A percentile compares a stretch with the other conserved stretches of the same genome.
Conservation (phyloP, 2,113 vertebrate species). For the Anser cygnoides region DNA sequence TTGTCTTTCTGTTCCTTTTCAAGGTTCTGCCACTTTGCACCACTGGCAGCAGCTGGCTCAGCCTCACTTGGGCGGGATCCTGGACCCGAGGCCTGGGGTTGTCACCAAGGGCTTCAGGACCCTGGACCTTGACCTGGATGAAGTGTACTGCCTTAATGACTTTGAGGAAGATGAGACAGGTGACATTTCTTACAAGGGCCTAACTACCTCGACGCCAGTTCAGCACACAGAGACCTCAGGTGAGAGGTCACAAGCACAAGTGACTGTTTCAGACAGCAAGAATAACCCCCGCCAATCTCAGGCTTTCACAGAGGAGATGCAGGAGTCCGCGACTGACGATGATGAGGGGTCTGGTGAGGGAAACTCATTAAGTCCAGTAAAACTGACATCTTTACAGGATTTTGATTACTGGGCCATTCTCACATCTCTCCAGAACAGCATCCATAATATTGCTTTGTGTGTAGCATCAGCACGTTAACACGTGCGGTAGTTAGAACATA, state of each 20-base stretch:
- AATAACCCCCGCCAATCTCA: slow-evolving; percentile 80
- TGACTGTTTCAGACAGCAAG: slow-evolving; percentile 84
- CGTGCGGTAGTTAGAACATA: slow-evolving; percentile 45
- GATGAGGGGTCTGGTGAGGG: slow-evolving; percentile 96
- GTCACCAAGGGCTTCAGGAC: slow-evolving; percentile 97
- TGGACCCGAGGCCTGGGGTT: slow-evolving; percentile 93
- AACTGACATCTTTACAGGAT: slow-evolving; percentile 77
- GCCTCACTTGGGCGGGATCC: slow-evolving; percentile 93
- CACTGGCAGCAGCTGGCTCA: slow-evolving; percentile 99
- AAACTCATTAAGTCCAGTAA: slow-evolving; percentile 82
- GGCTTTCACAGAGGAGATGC: slow-evolving; percentile 86
- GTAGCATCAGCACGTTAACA: slow-evolving; percentile 70
- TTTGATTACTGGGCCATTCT: slow-evolving; percentile 79
- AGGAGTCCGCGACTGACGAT: slow-evolving; percentile 79
- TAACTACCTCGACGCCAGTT: slow-evolving; percentile 84
- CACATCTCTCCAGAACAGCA: slow-evolving; percentile 76
- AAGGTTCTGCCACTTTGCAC: slow-evolving; percentile 97
- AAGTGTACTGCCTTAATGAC: slow-evolving; percentile 95
- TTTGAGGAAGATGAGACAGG: slow-evolving; percentile 95
- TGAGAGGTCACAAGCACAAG: slow-evolving; percentile 81
- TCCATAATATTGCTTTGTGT: slow-evolving; percentile 73
- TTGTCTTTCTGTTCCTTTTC: slow-evolving; percentile 48
- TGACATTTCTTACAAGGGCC: slow-evolving; percentile 82
- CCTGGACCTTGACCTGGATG: slow-evolving; percentile 87
- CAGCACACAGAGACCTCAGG: slow-evolving; percentile 84